Base-by-base conservation (phyloP, 1,140 invertebrate genomes). In the Hyphantria cunea region DNA sequence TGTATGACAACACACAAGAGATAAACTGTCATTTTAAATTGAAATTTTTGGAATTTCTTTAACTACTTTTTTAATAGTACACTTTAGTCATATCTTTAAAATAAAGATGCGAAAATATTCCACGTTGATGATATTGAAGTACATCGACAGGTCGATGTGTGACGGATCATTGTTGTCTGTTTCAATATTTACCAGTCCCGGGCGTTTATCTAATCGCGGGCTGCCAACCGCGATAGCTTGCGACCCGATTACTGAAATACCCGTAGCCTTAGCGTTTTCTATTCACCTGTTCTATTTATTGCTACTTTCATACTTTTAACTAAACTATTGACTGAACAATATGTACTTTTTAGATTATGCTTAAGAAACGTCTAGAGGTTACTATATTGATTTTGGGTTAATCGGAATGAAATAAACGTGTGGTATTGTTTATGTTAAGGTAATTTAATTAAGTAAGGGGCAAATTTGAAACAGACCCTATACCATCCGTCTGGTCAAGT, bases 141-240 rank as follows among this genome's bases (percentile, higher is more conserved):
- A n/a, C n/a, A 44, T n/a, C 41, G 49, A 53, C 49, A 50, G 32
- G 51, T 41, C 50, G 31, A 14, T 42, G 56, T 68, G 66, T 70
- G 64, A 70, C 64, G 72, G 71, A 69, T 72, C 76, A 80, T 81
- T 85, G 81, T 85, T 84, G 83, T 56, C 74, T 50, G 13, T 73
- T 78, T 78, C 76, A 85, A 86, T 81, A 81, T 85, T 85, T 82
- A 74, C 80, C 59, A 53, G 67, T 74, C 69, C 72, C 64, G 73
- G 34, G 17, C 74, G 62, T 71, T 76, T 85, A 86, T 88, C 85
- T 88, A 80, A 88, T 88, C 85, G 63, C 56, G 53, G 42, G 81
- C 80, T 84, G 81, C 80, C 78, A 70, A 74, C 60, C 37, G 70
- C 65, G 84, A 86, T 86, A 88, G 78, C 74, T 73, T 72, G 73